A percentile compares a stretch with the other conserved stretches of the same genome.
Evolutionary conservation across 2,113 vertebrate genomes (phyloP).

Genomic region (Pampusana beccarii): DNA sequence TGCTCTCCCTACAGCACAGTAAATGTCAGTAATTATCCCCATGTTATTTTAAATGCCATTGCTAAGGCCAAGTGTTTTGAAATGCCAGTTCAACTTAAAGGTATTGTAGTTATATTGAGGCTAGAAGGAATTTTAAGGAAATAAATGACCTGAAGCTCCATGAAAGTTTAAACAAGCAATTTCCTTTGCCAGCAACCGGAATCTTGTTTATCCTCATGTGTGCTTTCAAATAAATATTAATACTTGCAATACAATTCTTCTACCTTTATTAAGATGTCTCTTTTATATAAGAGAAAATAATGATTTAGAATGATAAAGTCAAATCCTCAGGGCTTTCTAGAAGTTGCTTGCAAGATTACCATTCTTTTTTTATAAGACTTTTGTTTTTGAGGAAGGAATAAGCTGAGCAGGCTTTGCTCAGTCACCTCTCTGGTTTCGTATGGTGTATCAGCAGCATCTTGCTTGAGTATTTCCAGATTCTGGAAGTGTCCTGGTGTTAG

Average conservation of each 20-base stretch:
- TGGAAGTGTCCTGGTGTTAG: background rate
- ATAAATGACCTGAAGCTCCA: background rate
- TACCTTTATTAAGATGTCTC: background rate
- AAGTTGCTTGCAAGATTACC: background rate
- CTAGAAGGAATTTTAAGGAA: background rate
- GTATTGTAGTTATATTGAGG: background rate
- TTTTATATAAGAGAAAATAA: background rate
- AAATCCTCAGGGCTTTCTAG: background rate
- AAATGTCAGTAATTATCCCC: constrained; percentile 57
- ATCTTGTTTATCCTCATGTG: background rate
- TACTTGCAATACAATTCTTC: background rate
- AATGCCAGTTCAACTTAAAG: constrained; percentile 33
- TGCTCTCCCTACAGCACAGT: background rate
- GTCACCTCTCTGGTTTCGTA: background rate
- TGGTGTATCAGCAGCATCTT: background rate
- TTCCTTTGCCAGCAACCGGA: background rate
- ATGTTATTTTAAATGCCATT: constrained; percentile 32
- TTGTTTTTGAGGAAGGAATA: background rate
- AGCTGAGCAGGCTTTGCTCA: background rate
- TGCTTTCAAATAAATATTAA: background rate
- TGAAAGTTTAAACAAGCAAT: background rate
- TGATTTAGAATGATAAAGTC: background rate
- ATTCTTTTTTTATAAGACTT: background rate
- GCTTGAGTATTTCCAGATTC: background rate
- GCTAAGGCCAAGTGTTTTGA: constrained; percentile 18